Base-by-base conservation (phyloP, 2,888 invertebrate species). In the Fissipunctia ypsillon region DNA sequence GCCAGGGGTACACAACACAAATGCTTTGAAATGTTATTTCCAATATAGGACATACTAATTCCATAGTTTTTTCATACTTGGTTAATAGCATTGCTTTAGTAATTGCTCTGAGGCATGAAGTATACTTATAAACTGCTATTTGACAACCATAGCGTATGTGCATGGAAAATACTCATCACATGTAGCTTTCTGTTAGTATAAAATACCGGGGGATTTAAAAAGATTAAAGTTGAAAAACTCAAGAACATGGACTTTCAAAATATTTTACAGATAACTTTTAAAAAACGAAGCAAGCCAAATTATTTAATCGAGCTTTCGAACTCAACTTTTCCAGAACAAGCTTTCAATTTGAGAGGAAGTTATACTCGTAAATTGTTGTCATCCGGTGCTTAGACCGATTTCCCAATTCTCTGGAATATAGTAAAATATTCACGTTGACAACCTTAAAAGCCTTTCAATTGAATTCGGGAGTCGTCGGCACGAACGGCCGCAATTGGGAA, bases 391-490 rank as follows among this genome's bases (percentile, higher is more conserved):
- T 57, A 76, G 52, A 71, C 45, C 25, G 7, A 70, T 61, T 64
- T 56, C 28, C 52, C 31, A 56, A 67, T 69, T 35, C 35, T 54
- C 35, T 25, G 28, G 19, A 54, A 54, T n/a, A 68, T 52, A 35
- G 19, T 60, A 61, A 75, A 63, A 74, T 73, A 70, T 76, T 76
- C 73, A 70, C 48, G 54, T 75, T 57, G 63, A 73, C 59, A 59
- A 70, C 64, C 68, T 68, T 67, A 72, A 82, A 80, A 76, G 72
- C 72, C 61, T 74, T 83, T 67, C 69, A 71, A 80, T 83, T 76
- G 67, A 60, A 71, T 83, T 80, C 43, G 59, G 64, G 66, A 56
- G 61, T 72, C 68, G 73, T 78, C 60, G 69, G 68, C 52, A 61
- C 74, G 66, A 50, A 12, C 64, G 64, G 28, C 70, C 69, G 54